Percentiles rank a stretch among this genome's conserved stretches.
Evolutionary conservation across 2,113 vertebrate species (phyloP).

Genomic region (Pedetes capensis): DNA sequence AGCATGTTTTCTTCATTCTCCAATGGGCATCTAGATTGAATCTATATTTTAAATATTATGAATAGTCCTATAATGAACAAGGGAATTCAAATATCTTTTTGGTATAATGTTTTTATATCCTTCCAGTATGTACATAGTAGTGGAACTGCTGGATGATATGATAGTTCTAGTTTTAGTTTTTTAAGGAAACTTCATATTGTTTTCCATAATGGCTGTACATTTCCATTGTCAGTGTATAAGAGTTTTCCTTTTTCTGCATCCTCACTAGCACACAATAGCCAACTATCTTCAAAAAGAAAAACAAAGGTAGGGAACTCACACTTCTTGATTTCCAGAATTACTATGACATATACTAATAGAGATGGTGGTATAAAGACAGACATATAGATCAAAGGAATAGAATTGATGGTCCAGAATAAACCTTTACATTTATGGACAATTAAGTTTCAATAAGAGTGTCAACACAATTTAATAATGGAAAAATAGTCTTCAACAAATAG

Average conservation of each 20-base stretch:
- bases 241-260: not conserved
- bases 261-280: not conserved
- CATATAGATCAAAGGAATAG: not conserved
- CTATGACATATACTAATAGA: not conserved
- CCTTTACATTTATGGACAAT: not conserved
- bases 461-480: not conserved
- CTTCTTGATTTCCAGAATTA: slow-evolving; percentile 5
- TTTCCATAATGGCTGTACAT: not conserved
- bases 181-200: not conserved
- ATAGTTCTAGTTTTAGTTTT: not conserved
- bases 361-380: not conserved
- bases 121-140: not conserved
- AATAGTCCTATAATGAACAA: not conserved
- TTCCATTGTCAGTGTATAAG: not conserved
- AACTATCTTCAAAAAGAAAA: not conserved
- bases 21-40: not conserved
- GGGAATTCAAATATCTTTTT: too few relatives aligned
- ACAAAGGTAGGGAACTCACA: not conserved
- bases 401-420: not conserved
- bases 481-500: not conserved
- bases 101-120: not conserved
- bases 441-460: not conserved
- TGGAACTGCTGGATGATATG: not conserved
- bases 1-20: not conserved
- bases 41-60: not conserved